phyloP scores from a whole-genome alignment of 2,888 invertebrate species.

The Microctonus hyperodae region DNA sequence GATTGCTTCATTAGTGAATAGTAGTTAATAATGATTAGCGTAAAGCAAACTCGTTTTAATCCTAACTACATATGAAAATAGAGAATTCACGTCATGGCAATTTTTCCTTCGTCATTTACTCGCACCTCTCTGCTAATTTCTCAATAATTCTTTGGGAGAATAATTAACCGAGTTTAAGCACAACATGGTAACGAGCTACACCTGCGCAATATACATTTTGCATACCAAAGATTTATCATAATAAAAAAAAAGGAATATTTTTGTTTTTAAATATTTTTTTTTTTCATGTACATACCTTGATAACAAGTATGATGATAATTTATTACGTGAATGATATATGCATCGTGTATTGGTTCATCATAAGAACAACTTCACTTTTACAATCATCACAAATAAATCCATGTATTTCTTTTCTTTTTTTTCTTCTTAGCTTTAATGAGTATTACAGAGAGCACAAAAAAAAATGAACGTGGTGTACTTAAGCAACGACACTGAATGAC shows the following conservation, averaged over 20 bases:
- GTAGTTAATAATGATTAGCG: slow-evolving; percentile 18
- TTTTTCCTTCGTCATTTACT: slow-evolving; percentile 27
- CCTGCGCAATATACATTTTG: slow-evolving; percentile 33
- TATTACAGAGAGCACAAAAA: background rate
- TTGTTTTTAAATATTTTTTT: background rate
- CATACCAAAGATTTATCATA: slow-evolving; percentile 1
- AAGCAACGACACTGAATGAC: slow-evolving; percentile 31
- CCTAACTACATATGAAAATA: background rate
- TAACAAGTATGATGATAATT: background rate
- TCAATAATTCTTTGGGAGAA: slow-evolving; percentile 43
- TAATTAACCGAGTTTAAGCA: slow-evolving; percentile 52
- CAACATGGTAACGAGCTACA: slow-evolving; percentile 47
- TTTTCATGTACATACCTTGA: slow-evolving; percentile 1
- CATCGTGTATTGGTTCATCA: background rate
- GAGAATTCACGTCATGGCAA: slow-evolving; percentile 6
- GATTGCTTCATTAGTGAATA: background rate
- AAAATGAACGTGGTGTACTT: slow-evolving; percentile 22
- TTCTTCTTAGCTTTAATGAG: background rate
- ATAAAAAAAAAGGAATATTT: background rate
- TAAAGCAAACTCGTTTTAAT: background rate
- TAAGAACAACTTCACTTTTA: background rate
- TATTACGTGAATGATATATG: background rate
- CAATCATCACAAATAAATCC: background rate
- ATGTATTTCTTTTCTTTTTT: background rate
- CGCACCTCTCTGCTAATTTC: slow-evolving; percentile 40